A percentile compares a stretch with the other conserved stretches of the same genome.
phyloP scores from a whole-genome alignment of 2,888 invertebrate species.

The Torymus tubicola region DNA sequence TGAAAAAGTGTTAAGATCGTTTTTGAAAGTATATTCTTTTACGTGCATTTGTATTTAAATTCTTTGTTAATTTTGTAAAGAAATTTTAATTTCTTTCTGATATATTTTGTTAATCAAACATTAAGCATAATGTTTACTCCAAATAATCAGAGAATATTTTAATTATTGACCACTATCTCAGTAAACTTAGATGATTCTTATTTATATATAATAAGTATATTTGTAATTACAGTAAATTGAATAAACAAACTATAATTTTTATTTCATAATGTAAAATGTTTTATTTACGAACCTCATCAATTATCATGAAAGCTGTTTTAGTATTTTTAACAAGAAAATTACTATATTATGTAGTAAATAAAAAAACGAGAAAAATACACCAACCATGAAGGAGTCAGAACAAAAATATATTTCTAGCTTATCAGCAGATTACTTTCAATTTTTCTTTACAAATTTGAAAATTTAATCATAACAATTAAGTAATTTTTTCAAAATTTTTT shows the following conservation, averaged over 20 bases:
- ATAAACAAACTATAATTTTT: conserved; percentile 44
- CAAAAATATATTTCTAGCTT: too few relatives aligned
- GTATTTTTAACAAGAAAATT: too few relatives aligned
- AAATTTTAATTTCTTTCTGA: conserved; percentile 15
- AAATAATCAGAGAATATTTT: conserved; percentile 27
- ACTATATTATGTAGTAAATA: too few relatives aligned
- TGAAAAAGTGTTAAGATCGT: conserved; percentile 30
- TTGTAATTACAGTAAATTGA: conserved; percentile 42
- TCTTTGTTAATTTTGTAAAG: conserved; percentile 34
- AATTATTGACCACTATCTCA: conserved; percentile 10
- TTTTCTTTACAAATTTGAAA: too few relatives aligned
- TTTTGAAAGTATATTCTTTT: conserved; percentile 41
- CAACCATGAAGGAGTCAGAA: too few relatives aligned
- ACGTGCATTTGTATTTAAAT: conserved; percentile 38
- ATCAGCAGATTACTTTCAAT: too few relatives aligned
- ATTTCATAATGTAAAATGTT: conserved; percentile 21
- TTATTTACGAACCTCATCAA: background rate
- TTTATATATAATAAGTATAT: conserved; percentile 25
- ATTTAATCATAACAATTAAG: too few relatives aligned
- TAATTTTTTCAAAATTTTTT: too few relatives aligned
- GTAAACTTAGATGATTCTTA: background rate
- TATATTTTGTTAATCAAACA: background rate
- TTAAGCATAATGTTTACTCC: conserved; percentile 9
- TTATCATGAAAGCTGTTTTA: background rate
- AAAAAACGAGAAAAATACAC: too few relatives aligned